Percentiles rank a stretch among this genome's conserved stretches.
Conservation (phyloP, 2,797 vertebrate genomes). For the Morus bassanus region DNA sequence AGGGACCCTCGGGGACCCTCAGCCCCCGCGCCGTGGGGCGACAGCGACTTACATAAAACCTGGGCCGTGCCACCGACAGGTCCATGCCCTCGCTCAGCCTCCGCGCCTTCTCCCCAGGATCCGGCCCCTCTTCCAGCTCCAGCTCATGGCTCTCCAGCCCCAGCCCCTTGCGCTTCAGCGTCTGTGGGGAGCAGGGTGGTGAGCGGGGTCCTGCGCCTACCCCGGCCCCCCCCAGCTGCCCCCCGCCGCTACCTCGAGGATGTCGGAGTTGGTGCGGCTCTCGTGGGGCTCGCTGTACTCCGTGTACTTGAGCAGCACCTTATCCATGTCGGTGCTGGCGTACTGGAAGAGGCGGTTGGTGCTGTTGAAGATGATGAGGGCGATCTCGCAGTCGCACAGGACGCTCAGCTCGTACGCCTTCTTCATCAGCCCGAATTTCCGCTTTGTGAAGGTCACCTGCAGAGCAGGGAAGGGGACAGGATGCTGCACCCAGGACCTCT, state of each 20-base stretch:
- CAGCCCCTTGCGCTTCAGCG: constrained; percentile 89
- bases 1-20: background rate
- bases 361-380: constrained; percentile 98
- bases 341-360: constrained; percentile 96
- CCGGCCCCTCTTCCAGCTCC: constrained; percentile 82
- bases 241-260: constrained; percentile 79
- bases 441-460: constrained; percentile 95
- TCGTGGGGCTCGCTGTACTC: constrained; percentile 97
- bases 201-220: accelerated
- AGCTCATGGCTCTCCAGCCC: constrained; percentile 84
- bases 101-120: constrained; percentile 77
- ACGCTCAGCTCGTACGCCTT: constrained; percentile 97
- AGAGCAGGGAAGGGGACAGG: accelerated
- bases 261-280: constrained; percentile 94
- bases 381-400: constrained; percentile 96
- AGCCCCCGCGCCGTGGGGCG: accelerated
- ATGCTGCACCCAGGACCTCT: background rate
- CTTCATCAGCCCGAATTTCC: constrained; percentile 97
- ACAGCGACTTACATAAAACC: constrained; percentile 82
- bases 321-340: constrained; percentile 96
- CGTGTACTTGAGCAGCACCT: constrained; percentile 93
- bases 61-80: constrained; percentile 79
- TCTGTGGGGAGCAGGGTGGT: constrained; percentile 64
- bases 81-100: constrained; percentile 80
- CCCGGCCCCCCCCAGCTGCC: accelerated